Base-by-base conservation (phyloP, 2,797 vertebrate species). In the Lutjanus campechanus region DNA sequence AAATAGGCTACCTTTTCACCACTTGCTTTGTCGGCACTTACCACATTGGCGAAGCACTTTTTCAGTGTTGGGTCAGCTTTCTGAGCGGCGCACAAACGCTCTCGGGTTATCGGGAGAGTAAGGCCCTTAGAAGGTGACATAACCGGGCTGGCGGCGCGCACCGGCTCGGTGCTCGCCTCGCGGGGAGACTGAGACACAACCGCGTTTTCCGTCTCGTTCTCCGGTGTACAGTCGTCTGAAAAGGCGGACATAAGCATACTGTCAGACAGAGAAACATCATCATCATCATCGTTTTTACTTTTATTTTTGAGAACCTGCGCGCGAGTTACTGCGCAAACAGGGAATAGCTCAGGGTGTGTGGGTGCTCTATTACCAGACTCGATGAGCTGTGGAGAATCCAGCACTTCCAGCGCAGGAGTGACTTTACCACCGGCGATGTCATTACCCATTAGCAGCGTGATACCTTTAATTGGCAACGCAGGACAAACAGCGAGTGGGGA, bases 11-110 rank as follows among this genome's bases (percentile, higher is more conserved):
- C 58, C 1, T 51, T 49, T 4, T 71, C 69, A 60, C 46, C 29
- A 1, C 8, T 51, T 61, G 46, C 69, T 61, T 61, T 60, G 25
- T 41, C 46, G 10, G 20, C 13, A 70, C 69, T 60, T 43, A 60
- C 69, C 56, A 71, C 69, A 36, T 13, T 61, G 1, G 25, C 19
- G 29, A 61, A 72, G 8, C 46, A 61, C 10, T 11, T 19, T 3
- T 49, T 1, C 1, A 70, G 7, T 19, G 16, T 36, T 49, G 54
- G 41, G 3, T 70, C 55, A 8, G 16, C n/a, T 5, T 40, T 12
- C 8, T 70, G 68, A 12, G 43, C 44, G 29, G 54, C 8, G 7
- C 19, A 8, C n/a, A 63, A 43, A 19, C 40, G 5, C 1, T 55
- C n/a, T 16, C n/a, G 16, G 6, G 16, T 56, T 0, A 65, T 41